Percentiles rank a stretch among this genome's conserved stretches.
Evolutionary conservation across 2,888 invertebrate species (phyloP).

Genomic region (Hypolimnas misippus): DNA sequence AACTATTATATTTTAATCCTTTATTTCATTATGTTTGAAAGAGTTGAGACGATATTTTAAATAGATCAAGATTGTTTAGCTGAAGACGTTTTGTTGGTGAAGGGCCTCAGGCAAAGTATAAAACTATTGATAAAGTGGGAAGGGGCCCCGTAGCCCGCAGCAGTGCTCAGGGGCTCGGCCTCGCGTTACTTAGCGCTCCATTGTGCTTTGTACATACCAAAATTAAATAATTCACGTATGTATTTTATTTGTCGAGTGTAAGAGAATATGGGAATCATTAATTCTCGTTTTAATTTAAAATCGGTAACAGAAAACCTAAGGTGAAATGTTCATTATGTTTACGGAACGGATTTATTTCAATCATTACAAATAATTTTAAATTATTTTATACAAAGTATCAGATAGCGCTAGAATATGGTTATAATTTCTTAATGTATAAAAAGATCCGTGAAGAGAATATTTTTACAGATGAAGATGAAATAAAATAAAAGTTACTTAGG

Average conservation of each 20-base stretch:
- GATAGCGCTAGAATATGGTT: no score
- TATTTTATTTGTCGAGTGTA: neutral
- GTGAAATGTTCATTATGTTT: neutral
- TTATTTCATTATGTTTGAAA: conserved; percentile 1
- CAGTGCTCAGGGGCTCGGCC: conserved; percentile 19
- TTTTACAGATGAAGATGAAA: no score
- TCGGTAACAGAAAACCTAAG: neutral
- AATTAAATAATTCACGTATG: conserved; percentile 14
- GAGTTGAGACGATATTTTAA: conserved; percentile 12
- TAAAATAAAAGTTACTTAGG: no score
- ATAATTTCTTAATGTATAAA: no score
- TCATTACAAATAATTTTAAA: neutral
- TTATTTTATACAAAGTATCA: no score
- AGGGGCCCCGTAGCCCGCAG: conserved; percentile 25
- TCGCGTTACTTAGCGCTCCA: conserved; percentile 12
- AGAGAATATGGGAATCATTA: neutral
- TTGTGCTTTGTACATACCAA: conserved; percentile 19
- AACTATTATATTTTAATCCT: neutral
- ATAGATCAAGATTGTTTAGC: conserved; percentile 16
- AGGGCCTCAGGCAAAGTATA: conserved; percentile 57
- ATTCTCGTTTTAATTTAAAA: no score
- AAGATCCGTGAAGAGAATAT: no score
- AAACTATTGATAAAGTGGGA: conserved; percentile 64
- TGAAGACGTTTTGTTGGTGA: conserved; percentile 17
- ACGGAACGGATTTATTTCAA: neutral